Conservation (phyloP, 2,888 invertebrate species). For the Stenurella melanura region DNA sequence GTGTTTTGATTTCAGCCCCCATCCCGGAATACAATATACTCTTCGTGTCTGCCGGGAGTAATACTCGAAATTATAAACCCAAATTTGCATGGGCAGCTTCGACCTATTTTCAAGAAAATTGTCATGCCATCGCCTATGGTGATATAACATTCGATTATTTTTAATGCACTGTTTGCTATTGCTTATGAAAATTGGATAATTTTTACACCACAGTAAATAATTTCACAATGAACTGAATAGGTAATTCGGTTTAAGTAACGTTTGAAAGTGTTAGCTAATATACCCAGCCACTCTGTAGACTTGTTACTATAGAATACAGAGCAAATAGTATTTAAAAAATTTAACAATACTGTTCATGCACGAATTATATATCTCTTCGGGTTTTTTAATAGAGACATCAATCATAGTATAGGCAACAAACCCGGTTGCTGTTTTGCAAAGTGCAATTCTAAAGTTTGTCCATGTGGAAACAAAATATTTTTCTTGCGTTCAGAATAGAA, state of each 20-base stretch:
- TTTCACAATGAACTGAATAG: constrained; percentile 18
- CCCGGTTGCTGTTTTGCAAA: constrained; percentile 18
- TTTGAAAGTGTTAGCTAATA: constrained; percentile 13
- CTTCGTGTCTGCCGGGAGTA: too few species aligned
- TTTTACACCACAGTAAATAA: constrained; percentile 1
- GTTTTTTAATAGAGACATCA: constrained; percentile 26
- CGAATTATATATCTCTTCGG: background rate
- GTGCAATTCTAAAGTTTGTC: constrained; percentile 9
- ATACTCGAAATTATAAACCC: too few species aligned
- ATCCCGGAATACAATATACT: too few species aligned
- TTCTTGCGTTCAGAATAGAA: constrained; percentile 20
- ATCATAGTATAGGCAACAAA: constrained; percentile 30
- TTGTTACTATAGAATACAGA: constrained; percentile 12
- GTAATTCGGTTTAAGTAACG: constrained; percentile 1
- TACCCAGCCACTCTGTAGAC: constrained; percentile 14
- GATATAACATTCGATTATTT: constrained; percentile 3
- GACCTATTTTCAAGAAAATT: background rate
- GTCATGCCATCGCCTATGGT: background rate
- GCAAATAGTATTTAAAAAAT: background rate
- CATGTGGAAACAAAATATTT: constrained; percentile 32
- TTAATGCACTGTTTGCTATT: background rate
- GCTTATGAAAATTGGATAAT: background rate
- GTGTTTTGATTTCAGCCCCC: too few species aligned
- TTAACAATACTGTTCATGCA: background rate
- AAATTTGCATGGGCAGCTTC: too few species aligned